phyloP scores from a whole-genome alignment of 2,888 invertebrate genomes.

The Elysia crispata region DNA sequence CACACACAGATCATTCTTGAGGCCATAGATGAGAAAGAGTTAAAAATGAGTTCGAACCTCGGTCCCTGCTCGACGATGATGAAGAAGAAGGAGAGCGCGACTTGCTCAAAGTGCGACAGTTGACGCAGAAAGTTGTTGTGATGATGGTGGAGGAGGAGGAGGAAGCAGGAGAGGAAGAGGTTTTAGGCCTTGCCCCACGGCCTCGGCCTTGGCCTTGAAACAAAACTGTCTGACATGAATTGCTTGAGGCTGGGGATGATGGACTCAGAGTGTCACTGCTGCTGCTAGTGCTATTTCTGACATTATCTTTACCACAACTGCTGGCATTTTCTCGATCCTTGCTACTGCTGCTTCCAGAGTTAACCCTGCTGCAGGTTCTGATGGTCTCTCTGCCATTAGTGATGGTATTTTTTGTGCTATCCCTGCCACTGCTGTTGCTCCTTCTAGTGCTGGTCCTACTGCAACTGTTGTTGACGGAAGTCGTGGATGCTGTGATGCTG shows the following conservation, averaged over 20 bases:
- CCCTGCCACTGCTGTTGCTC: too few relatives aligned
- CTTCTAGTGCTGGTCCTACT: too few relatives aligned
- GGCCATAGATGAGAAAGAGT: neutral
- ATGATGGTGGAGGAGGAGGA: too few relatives aligned
- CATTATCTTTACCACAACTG: neutral
- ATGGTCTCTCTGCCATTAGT: neutral
- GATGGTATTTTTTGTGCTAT: too few relatives aligned
- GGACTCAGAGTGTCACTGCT: neutral
- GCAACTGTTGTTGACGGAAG: too few relatives aligned
- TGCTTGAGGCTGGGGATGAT: neutral
- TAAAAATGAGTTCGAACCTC: neutral
- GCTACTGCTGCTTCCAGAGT: neutral
- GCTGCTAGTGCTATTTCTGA: constrained; percentile 16
- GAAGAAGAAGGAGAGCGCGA: constrained; percentile 16
- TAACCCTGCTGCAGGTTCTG: neutral
- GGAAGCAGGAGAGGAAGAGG: too few relatives aligned
- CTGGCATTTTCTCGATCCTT: neutral
- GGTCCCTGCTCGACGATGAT: neutral
- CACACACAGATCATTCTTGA: too few relatives aligned
- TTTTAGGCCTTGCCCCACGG: too few relatives aligned
- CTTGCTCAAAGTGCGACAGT: neutral
- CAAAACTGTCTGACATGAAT: neutral
- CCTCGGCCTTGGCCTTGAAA: neutral
- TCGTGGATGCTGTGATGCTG: neutral
- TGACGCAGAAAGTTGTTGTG: neutral